phyloP scores from a whole-genome alignment of 2,113 vertebrate species.

The Nothobranchius kuhntae region DNA sequence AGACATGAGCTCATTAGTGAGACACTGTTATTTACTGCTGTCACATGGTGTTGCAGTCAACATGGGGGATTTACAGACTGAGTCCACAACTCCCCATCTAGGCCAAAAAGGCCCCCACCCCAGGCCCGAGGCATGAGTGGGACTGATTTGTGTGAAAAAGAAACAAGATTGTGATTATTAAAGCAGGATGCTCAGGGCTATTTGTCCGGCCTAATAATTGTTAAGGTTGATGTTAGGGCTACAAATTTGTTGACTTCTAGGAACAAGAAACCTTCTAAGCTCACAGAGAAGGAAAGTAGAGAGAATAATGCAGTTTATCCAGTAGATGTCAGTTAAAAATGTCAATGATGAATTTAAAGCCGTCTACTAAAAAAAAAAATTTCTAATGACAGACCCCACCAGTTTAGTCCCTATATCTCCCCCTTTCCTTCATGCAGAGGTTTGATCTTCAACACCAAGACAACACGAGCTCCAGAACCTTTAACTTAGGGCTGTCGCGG shows the following conservation, averaged over 20 bases:
- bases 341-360: neutral
- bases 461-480: no score
- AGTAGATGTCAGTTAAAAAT: no score
- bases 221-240: neutral
- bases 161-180: constrained; percentile 5
- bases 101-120: constrained; percentile 9
- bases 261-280: neutral
- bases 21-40: constrained; percentile 57
- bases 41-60: constrained; percentile 62
- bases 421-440: no score
- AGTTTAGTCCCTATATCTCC: no score
- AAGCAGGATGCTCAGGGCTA: neutral
- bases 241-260: neutral
- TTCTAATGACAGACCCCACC: no score
- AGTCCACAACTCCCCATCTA: neutral
- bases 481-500: no score
- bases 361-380: neutral
- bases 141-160: constrained; percentile 1
- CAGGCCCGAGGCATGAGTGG: constrained; percentile 18
- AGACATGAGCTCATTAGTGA: constrained; percentile 60
- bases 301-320: no score
- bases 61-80: constrained; percentile 13
- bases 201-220: constrained; percentile 30
- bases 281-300: neutral
- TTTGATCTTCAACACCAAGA: no score